Base-by-base conservation (phyloP, 1,140 invertebrate genomes). In the Gryon sp. region DNA sequence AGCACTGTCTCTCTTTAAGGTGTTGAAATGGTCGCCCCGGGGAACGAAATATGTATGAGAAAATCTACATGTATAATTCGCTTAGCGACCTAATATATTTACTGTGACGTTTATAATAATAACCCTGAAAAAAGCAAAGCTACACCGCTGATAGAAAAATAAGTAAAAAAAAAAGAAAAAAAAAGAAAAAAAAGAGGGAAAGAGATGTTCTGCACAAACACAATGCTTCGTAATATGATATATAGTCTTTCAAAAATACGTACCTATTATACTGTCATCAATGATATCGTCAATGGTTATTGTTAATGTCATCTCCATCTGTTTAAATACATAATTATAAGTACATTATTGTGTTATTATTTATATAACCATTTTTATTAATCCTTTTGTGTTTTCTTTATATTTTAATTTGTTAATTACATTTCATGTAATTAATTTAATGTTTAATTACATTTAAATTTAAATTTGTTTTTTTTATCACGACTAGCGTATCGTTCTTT, bases 181-280 rank as follows among this genome's bases (percentile, higher is more conserved):
- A 70, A 76, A 59, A 66, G 12, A 34, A 59, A 28, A 43, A 78
- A 77, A 83, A 79, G 75, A 68, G 78, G 68, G 83, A 83, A 76
- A 84, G 55, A 84, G 63, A 86, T 87, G 80, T 85, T 87, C 85
- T 87, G 85, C 86, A 87, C 86, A 88, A 84, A 83, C 80, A 85
- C 81, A 81, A 86, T 82, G 85, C 85, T 88, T 86, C 78, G 74
- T 80, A 77, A 84, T 86, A 85, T 85, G 57, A 72, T 77, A 83
- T 86, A 86, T 84, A 86, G 79, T 83, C 59, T 86, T 81, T 84
- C 78, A 60, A 81, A 81, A 81, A 66, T 79, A 74, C 74, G 74
- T 77, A 77, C 55, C 60, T 77, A 77, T 77, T 77, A 68, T 72
- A 76, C 60, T 76, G 60, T 76, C 65, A 76, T 76, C 66, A 66